Percentiles rank a stretch among this genome's conserved stretches.
phyloP scores from a whole-genome alignment of 2,113 vertebrate genomes.

The Cyprinodon tularosa region DNA sequence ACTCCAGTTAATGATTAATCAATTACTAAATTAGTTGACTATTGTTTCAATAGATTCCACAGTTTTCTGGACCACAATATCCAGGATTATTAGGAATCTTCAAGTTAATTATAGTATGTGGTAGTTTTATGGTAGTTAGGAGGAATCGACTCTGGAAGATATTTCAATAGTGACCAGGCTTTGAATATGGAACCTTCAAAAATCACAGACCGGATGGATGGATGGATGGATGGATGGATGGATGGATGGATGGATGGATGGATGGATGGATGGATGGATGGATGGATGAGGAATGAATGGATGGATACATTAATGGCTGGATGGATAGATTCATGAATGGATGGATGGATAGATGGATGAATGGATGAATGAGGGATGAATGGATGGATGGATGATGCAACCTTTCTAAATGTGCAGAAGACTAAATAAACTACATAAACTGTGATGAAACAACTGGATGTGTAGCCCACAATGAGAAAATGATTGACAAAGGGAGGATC shows the following conservation, averaged over 20 bases:
- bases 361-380: background rate
- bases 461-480: constrained; percentile 17
- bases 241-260: background rate
- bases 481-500: constrained; percentile 36
- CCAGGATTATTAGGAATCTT: background rate
- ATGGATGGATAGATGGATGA: too few species aligned
- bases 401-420: background rate
- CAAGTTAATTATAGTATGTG: background rate
- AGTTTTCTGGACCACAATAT: background rate
- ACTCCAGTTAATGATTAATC: too few species aligned
- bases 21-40: too few species aligned
- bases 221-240: background rate
- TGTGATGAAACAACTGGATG: background rate
- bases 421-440: background rate
- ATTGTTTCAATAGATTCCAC: background rate
- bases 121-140: too few species aligned
- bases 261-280: too few species aligned
- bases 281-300: background rate
- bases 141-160: background rate
- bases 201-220: too few species aligned
- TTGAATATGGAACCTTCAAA: background rate
- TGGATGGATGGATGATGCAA: background rate
- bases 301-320: too few species aligned
- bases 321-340: background rate
- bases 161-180: background rate